Evolutionary conservation across 2,888 invertebrate species (phyloP), one percentile per base, ranked within the genome.

Genomic region (Ashinkailepas kermadecensis): DNA sequence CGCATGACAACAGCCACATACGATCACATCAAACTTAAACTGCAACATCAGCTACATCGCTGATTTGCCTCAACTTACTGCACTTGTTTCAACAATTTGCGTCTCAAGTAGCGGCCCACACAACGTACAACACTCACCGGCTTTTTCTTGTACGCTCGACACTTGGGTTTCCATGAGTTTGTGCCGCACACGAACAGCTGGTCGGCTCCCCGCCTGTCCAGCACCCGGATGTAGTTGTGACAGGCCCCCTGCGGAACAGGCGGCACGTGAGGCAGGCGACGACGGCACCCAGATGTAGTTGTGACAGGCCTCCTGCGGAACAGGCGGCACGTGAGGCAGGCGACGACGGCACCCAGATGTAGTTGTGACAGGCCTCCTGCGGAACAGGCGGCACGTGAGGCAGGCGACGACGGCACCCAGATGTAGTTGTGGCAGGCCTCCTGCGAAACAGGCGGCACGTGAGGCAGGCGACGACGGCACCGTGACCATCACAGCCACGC

Each of bases 191-290:
- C 92, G 85, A 97, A 90, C 84, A 94, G 90, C 83, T 92, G 91
- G 70, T 92, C 92, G 84, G 93, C 92, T 78, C 88, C 86, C 84
- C 92, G 90, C 83, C 92, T 91, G 81, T 94, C 95, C 85, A 95
- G 92, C 80, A 99, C 94, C 84, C 97, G 92, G 83, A 99, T 93
- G 88, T 96, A 99, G 89, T 99, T 99, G 89, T 98, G 97, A 88
- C 98, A 98, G 88, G 96, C 95, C 86, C 92, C 87, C 88, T 89
- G 87, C 25, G 78, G 12, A 21, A 23, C n/a, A n/a, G n/a, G n/a
- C n/a, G n/a, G n/a, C n/a, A n/a, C n/a, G n/a, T n/a, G n/a, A n/a
- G n/a, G n/a, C n/a, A n/a, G n/a, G n/a, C n/a, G n/a, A n/a, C n/a
- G n/a, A n/a, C 85, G 95, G 92, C 80, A 99, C 94, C 84, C 97